These are phyloP conservation scores for Cosmopolites sordidus DNA, from an alignment of 2,888 invertebrate genomes.

Conservation along the genomic window DNA sequence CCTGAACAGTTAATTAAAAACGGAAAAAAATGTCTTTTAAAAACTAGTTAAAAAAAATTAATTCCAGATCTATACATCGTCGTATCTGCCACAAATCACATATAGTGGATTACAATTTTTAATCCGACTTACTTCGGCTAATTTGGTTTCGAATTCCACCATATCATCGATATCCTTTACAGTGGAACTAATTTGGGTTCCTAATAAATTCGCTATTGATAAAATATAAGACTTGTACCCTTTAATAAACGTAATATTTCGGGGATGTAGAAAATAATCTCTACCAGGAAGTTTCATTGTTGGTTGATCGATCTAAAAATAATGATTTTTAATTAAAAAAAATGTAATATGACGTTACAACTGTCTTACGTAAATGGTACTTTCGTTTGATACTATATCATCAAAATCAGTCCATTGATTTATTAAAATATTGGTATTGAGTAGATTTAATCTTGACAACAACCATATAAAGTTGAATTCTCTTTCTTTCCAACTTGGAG, in stretches of 20 bases:
- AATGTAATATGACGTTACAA: not conserved
- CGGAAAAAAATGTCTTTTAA: no score
- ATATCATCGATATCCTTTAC: constrained; percentile 62
- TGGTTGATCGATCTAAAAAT: constrained; percentile 64
- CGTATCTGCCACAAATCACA: no score
- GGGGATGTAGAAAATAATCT: constrained; percentile 68
- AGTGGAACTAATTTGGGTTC: constrained; percentile 59
- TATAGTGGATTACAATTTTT: no score
- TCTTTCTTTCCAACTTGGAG: constrained; percentile 59
- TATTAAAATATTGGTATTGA: constrained; percentile 81
- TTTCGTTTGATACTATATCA: constrained; percentile 84
- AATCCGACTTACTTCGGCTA: constrained; percentile 58
- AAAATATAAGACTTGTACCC: constrained; percentile 77
- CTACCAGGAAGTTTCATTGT: constrained; percentile 70
- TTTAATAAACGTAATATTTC: constrained; percentile 60
- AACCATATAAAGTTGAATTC: constrained; percentile 69
- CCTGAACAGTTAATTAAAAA: no score
- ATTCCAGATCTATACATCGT: no score
- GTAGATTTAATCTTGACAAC: constrained; percentile 69
- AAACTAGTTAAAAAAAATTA: no score
- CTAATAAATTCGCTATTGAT: constrained; percentile 67
- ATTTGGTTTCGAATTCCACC: constrained; percentile 71
- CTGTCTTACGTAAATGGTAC: constrained; percentile 66
- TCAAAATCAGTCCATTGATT: constrained; percentile 83
- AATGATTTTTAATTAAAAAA: not conserved